Percentiles rank a stretch among this genome's conserved stretches.
Evolutionary conservation across 2,888 invertebrate genomes (phyloP).

Genomic region (Chymomyza amoena): DNA sequence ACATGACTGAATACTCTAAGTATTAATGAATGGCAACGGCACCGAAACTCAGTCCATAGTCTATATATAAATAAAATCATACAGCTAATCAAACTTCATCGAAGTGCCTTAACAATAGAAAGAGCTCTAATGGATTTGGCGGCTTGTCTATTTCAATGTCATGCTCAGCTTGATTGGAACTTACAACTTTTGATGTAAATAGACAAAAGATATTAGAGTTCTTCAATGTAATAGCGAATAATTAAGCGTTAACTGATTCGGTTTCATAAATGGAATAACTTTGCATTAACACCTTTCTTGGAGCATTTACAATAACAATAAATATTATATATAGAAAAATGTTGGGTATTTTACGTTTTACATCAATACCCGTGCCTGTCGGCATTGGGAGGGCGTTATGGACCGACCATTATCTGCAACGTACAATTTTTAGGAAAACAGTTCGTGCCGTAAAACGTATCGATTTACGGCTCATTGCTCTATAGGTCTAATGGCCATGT

Average conservation of each 20-base stretch:
- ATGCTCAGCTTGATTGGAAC: not conserved
- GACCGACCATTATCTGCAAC: too few relatives aligned
- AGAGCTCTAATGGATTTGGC: slow-evolving; percentile 33
- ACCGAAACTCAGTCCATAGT: not conserved
- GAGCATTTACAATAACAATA: too few relatives aligned
- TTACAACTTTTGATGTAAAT: not conserved
- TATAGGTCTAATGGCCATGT: too few relatives aligned
- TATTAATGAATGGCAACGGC: slow-evolving; percentile 33
- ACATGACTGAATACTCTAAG: slow-evolving; percentile 33
- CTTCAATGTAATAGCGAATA: not conserved
- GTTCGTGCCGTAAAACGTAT: too few relatives aligned
- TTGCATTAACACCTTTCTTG: not conserved
- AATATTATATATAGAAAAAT: too few relatives aligned
- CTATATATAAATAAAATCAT: not conserved
- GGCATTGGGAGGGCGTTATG: too few relatives aligned
- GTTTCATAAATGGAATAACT: not conserved
- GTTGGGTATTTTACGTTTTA: too few relatives aligned
- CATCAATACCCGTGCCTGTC: too few relatives aligned
- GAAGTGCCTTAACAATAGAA: not conserved
- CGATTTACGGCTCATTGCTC: too few relatives aligned
- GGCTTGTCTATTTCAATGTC: slow-evolving; percentile 36
- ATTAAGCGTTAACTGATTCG: not conserved
- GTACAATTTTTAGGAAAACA: too few relatives aligned
- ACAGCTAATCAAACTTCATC: not conserved
- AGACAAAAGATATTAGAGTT: not conserved